Conservation (phyloP, 2,797 vertebrate species). For the Valencia hispanica region DNA sequence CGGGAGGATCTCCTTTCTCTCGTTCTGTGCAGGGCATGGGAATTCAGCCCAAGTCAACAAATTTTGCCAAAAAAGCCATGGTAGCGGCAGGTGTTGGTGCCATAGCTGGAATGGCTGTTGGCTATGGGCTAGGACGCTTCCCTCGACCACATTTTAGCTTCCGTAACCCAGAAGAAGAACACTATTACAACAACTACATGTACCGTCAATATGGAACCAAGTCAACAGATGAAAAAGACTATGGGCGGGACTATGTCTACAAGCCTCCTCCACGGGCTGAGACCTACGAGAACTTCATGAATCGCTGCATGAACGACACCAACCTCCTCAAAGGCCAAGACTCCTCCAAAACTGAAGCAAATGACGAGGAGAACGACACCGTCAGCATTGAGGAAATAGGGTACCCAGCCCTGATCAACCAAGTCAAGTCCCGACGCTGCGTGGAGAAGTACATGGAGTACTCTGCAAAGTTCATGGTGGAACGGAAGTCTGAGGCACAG, state of each 20-base stretch:
- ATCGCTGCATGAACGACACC: conserved; percentile 71
- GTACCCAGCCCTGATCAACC: conserved; percentile 75
- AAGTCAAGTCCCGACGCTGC: conserved; percentile 70
- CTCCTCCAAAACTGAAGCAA: conserved; percentile 15
- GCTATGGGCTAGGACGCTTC: conserved; percentile 81
- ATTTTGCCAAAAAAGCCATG: conserved; percentile 81
- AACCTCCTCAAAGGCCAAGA: conserved; percentile 54
- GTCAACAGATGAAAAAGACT: conserved; percentile 76
- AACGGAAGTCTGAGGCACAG: conserved; percentile 52
- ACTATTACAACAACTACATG: conserved; percentile 84
- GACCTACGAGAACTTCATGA: conserved; percentile 76
- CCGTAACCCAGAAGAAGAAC: conserved; percentile 75
- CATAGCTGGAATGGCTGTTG: conserved; percentile 81
- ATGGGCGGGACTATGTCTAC: conserved; percentile 72
- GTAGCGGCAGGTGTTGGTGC: conserved; percentile 81
- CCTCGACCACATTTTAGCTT: conserved; percentile 80
- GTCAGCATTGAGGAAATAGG: conserved; percentile 79
- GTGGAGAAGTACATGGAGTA: conserved; percentile 72
- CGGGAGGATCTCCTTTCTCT: conserved; percentile 80
- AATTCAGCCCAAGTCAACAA: conserved; percentile 70
- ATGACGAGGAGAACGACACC: conserved; percentile 55
- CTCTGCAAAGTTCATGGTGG: conserved; percentile 58
- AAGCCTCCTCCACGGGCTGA: conserved; percentile 64
- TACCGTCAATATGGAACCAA: conserved; percentile 68
- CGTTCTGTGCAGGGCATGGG: conserved; percentile 73